Evolutionary conservation across 2,113 vertebrate species (phyloP), one percentile per base, ranked within the genome.

Genomic region (Piprites chloris): DNA sequence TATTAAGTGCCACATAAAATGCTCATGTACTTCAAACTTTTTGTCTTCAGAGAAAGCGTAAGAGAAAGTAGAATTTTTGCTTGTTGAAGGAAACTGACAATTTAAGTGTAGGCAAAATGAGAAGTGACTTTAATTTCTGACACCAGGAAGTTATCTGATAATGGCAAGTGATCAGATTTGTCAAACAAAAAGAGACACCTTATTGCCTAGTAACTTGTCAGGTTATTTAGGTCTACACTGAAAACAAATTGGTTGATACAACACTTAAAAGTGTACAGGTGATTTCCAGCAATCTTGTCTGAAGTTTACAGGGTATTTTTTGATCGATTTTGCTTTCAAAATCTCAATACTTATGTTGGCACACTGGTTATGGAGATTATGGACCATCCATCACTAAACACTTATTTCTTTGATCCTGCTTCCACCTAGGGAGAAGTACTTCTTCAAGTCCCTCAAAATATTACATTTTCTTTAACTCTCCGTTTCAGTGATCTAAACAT

Each of bases 251-350:
- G 5, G 6, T 5, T 85, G 15, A 37, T 79, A 18, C 11, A 93
- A 75, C 5, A 17, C 85, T 91, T 86, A 85, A 44, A 91, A 94
- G 17, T 0, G 0, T 32, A 16, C 21, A 65, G 37, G 44, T 80
- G 62, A 59, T 58, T 90, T 94, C 39, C 26, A 87, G 14, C 23
- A 81, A 67, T 65, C 35, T 85, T 92, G 14, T 56, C 21, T 78
- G 59, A 94, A 49, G 28, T 68, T 96, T 80, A 32, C 11, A 53
- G 69, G 42, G n/a, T 22, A 78, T 50, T 86, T 88, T 8, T 32
- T 30, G 61, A 85, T 50, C 35, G 21, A 46, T 71, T 91, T 96
- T 95, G 39, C 5, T 77, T n/a, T 87, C 90, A 91, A 88, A 68
- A 71, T 72, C n/a, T 73, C 85, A 72, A 5, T 52, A 44, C 6